phyloP scores from a whole-genome alignment of 1,140 invertebrate species.

The Myzus persicae region DNA sequence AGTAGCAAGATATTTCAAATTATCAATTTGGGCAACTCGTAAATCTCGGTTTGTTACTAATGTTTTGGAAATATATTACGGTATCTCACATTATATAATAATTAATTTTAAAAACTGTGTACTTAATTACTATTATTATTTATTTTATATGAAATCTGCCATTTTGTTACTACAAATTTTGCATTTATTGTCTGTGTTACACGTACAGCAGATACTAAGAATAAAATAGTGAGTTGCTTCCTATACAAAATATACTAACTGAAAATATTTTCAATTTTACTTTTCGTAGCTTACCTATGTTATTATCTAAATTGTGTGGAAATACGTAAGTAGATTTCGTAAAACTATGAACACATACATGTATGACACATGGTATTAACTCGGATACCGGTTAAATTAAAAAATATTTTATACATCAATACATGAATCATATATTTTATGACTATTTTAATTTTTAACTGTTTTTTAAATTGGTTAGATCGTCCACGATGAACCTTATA shows the following conservation, averaged over 20 bases:
- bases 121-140: neutral
- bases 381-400: neutral
- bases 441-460: neutral
- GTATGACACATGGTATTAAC: neutral
- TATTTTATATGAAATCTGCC: too few relatives aligned
- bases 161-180: too few relatives aligned
- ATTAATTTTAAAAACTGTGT: neutral
- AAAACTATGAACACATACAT: neutral
- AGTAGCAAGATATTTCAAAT: neutral
- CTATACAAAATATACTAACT: neutral
- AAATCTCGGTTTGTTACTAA: too few relatives aligned
- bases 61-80: too few relatives aligned
- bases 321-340: neutral
- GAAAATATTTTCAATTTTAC: neutral
- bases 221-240: neutral
- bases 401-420: neutral
- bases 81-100: neutral
- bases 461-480: neutral
- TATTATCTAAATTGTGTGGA: neutral
- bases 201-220: neutral
- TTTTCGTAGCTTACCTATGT: neutral
- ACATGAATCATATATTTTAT: neutral
- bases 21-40: neutral
- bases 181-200: neutral
- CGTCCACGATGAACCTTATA: neutral